A percentile compares a stretch with the other conserved stretches of the same genome.
Evolutionary conservation across 37 sponge, comb jelly and placozoan species (phyloP).

Genomic region (Halichondria panicea): DNA sequence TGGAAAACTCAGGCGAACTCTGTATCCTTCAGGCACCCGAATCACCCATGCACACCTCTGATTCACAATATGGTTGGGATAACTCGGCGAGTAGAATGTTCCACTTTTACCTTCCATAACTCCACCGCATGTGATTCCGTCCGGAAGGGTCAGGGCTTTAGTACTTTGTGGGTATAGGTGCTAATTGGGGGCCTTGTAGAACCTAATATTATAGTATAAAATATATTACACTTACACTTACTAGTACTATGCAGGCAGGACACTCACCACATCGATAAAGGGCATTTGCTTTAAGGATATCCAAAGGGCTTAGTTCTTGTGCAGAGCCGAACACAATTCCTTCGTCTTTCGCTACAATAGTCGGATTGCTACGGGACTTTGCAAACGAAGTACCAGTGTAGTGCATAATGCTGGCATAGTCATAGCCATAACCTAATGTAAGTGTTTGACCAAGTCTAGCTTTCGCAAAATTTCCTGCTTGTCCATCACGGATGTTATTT

Average conservation of each 20-base stretch:
- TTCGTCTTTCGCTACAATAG: slow-evolving; percentile 33
- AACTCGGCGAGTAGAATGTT: slow-evolving; percentile 29
- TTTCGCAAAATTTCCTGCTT: slow-evolving; percentile 4
- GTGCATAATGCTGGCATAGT: slow-evolving; percentile 87
- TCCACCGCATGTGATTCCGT: slow-evolving; percentile 30
- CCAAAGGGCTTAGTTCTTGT: slow-evolving; percentile 59
- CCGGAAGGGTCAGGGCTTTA: slow-evolving; percentile 1
- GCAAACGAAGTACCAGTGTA: slow-evolving; percentile 40
- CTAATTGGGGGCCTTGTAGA: slow-evolving; percentile 3
- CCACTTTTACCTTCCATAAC: not conserved
- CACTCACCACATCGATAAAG: slow-evolving; percentile 79
- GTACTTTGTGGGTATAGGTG: not conserved
- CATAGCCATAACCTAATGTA: slow-evolving; percentile 62
- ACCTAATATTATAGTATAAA: too few species aligned
- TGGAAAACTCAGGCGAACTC: slow-evolving; percentile 1
- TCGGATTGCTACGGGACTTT: not conserved
- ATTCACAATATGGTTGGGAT: slow-evolving; percentile 14
- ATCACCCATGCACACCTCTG: slow-evolving; percentile 45
- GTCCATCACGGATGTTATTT: slow-evolving; percentile 23
- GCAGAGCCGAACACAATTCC: slow-evolving; percentile 54
- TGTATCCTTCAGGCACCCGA: slow-evolving; percentile 33
- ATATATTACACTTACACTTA: too few species aligned
- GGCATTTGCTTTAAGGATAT: slow-evolving; percentile 51
- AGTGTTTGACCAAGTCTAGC: slow-evolving; percentile 4
- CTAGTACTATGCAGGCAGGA: too few species aligned